Evolutionary conservation across 2,797 vertebrate genomes (phyloP), one percentile per base, ranked within the genome.

Genomic region (Gambusia yucatana): DNA sequence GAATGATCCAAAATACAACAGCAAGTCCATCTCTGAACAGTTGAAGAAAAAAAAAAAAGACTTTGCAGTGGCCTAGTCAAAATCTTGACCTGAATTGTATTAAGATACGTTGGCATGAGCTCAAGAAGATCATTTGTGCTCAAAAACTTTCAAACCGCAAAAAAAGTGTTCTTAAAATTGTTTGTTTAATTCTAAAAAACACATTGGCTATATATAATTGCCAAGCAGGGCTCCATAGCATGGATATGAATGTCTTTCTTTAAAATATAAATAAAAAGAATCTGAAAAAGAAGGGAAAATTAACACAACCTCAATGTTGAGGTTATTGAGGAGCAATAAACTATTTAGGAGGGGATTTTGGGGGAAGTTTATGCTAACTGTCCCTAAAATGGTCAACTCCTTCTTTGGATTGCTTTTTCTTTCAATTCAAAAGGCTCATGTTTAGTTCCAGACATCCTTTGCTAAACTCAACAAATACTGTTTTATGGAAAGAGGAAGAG

Each of bases 401-500:
- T 91, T 86, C 85, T 74, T 83, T 73, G 46, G 75, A 61, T 72
- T 73, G 86, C 92, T 92, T 93, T 3, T 63, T 36, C 17, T 22
- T 39, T 33, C 8, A 39, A 67, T 41, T 63, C 6, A 83, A 89
- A 91, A 87, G 83, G 46, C 74, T 0, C 43, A 73, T 89, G 82
- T 89, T 91, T 89, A 77, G 84, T 69, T 89, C 73, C 86, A 87
- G 72, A 88, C 89, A 88, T 91, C 82, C 79, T 89, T 82, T 90
- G 87, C 84, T 94, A 90, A 89, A 81, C 57, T 79, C 89, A 93
- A 94, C 91, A 92, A 92, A 87, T 89, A 85, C 72, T 61, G 86
- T 87, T 91, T 94, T 87, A 90, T 93, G 85, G 77, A 87, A 90
- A 87, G 85, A 86, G 86, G 86, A 92, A 90, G 86, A 91, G 88